A percentile compares a stretch with the other conserved stretches of the same genome.
These are phyloP conservation scores for Pelmatolapia mariae DNA, from an alignment of 2,113 vertebrate genomes.

Conservation along the genomic window DNA sequence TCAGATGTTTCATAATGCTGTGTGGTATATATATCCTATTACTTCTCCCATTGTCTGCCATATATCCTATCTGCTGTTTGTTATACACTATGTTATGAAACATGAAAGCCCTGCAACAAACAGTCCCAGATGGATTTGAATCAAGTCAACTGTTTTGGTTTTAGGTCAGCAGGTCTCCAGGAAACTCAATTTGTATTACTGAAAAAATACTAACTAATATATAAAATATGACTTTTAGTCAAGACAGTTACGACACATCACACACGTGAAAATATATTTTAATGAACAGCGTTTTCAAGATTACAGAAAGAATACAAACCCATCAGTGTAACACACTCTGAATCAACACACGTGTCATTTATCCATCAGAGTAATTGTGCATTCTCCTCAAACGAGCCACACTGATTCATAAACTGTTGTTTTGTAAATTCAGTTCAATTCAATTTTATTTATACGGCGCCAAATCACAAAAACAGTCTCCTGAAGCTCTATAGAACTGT, in stretches of 20 bases:
- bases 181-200: neutral
- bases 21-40: conserved; percentile 55
- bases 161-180: neutral
- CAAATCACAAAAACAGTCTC: too few species aligned
- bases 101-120: neutral
- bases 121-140: neutral
- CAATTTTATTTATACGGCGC: too few species aligned
- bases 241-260: neutral
- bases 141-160: neutral
- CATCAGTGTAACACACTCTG: neutral
- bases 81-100: neutral
- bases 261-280: neutral
- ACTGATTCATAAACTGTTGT: too few species aligned
- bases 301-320: neutral
- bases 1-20: conserved; percentile 24
- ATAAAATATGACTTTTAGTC: neutral
- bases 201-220: neutral
- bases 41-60: neutral
- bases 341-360: too few species aligned
- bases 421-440: too few species aligned
- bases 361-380: too few species aligned
- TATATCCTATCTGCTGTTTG: accelerated
- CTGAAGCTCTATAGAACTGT: too few species aligned
- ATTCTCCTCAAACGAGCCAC: too few species aligned
- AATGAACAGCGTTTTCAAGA: neutral